A percentile compares a stretch with the other conserved stretches of the same genome.
Evolutionary conservation across 2,797 vertebrate genomes (phyloP).

Genomic region (Ateles fusciceps): DNA sequence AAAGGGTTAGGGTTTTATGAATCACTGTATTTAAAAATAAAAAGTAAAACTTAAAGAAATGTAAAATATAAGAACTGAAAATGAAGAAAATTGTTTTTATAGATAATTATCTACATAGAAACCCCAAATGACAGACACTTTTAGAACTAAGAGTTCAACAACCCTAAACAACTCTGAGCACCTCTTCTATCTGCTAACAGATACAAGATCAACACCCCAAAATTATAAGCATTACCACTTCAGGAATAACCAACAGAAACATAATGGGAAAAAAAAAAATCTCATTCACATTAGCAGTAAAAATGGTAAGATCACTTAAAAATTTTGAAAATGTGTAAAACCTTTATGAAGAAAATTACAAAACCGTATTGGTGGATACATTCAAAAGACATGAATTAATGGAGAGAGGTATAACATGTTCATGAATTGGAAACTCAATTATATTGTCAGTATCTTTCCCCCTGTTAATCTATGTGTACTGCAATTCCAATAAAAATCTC

Average conservation of each 20-base stretch:
- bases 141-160: neutral
- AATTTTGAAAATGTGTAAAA: neutral
- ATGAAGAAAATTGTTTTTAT: neutral
- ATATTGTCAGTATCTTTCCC: neutral
- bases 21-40: neutral
- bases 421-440: neutral
- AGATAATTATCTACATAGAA: neutral
- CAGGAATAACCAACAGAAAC: neutral
- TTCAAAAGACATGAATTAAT: conserved; percentile 27
- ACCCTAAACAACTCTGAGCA: neutral
- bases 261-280: neutral
- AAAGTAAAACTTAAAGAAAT: neutral
- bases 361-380: neutral
- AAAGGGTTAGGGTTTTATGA: neutral
- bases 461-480: neutral
- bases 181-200: neutral
- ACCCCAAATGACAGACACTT: neutral
- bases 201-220: neutral
- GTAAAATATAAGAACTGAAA: neutral
- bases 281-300: neutral
- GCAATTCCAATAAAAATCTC: neutral
- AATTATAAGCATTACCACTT: neutral
- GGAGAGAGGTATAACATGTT: neutral
- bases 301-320: neutral
- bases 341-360: neutral